Base-by-base conservation (phyloP, 2,888 invertebrate species). In the Vandiemenella viatica region DNA sequence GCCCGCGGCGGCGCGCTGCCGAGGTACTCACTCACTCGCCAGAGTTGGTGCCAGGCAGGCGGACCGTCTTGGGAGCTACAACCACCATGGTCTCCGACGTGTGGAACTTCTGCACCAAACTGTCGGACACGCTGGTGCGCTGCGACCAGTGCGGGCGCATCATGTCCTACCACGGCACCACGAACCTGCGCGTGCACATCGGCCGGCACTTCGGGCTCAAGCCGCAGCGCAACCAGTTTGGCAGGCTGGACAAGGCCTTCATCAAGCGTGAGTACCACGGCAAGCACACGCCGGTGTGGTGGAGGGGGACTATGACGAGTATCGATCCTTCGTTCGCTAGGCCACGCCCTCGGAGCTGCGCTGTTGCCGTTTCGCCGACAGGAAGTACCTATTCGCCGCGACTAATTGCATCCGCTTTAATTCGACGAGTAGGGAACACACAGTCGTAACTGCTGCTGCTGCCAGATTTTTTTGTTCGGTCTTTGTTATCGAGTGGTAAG, bases 111-210 rank as follows among this genome's bases (percentile, higher is more conserved):
- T 56, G 56, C 45, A 55, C 56, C 7, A 49, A 52, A 8, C 45
- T 56, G 10, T 48, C 55, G 3, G 51, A 54, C 26, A 55, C 48
- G 21, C 47, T 50, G 15, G 56, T 56, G 23, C 46, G 48, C 19
- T 56, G 56, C 45, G 54, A 56, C 42, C 53, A 53, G 37, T 56
- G 56, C 38, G 54, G 53, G 5, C 52, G 55, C 8, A 48, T 56
- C n/a, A 56, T 56, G 56, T 49, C 51, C 15, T 56, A 53, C 52
- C 56, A 56, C 37, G 56, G 56, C 21, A 56, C 56, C 18, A 56
- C 56, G n/a, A 56, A 56, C 45, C 43, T 56, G n/a, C 45, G 56
- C 15, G 56, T 56, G 23, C 56, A 56, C 47, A 50, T 56, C 17
- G 55, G 54, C 22, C 37, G 56, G 13, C 56, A 56, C 45, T 56